phyloP scores from a whole-genome alignment of 2,888 invertebrate genomes.

The Xylota segnis region DNA sequence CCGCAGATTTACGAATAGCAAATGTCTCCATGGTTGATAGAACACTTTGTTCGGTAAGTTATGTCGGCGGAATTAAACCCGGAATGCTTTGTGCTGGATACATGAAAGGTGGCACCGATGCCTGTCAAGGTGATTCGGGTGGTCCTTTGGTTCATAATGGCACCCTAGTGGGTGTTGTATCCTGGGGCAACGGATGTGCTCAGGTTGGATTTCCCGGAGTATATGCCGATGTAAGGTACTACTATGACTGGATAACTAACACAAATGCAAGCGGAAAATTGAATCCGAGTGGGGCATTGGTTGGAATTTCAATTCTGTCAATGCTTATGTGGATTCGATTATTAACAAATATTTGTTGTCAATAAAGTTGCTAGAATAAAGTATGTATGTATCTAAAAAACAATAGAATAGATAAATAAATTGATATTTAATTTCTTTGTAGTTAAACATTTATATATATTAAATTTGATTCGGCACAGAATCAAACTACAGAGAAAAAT shows the following conservation, averaged over 20 bases:
- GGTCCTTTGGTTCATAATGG: constrained; percentile 81
- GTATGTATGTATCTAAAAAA: no score
- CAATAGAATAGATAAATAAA: no score
- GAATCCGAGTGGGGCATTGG: background rate
- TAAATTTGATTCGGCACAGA: no score
- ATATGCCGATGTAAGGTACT: constrained; percentile 81
- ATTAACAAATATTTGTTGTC: background rate
- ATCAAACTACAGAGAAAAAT: no score
- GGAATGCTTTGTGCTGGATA: constrained; percentile 83
- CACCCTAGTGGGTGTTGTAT: constrained; percentile 81
- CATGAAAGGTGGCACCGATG: constrained; percentile 81
- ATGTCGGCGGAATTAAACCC: constrained; percentile 77
- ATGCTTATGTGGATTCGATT: background rate
- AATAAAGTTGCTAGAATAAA: background rate
- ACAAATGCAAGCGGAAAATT: constrained; percentile 76
- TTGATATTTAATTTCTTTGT: no score
- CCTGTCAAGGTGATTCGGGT: constrained; percentile 82
- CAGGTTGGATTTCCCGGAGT: constrained; percentile 80
- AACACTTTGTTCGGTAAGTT: constrained; percentile 78
- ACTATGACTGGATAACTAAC: constrained; percentile 81
- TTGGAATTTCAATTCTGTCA: background rate
- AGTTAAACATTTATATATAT: no score
- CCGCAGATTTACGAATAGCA: constrained; percentile 79
- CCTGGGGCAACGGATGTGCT: constrained; percentile 82
- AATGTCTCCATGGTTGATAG: constrained; percentile 80